Base-by-base conservation (phyloP, 2,113 vertebrate species). In the Fulica atra region DNA sequence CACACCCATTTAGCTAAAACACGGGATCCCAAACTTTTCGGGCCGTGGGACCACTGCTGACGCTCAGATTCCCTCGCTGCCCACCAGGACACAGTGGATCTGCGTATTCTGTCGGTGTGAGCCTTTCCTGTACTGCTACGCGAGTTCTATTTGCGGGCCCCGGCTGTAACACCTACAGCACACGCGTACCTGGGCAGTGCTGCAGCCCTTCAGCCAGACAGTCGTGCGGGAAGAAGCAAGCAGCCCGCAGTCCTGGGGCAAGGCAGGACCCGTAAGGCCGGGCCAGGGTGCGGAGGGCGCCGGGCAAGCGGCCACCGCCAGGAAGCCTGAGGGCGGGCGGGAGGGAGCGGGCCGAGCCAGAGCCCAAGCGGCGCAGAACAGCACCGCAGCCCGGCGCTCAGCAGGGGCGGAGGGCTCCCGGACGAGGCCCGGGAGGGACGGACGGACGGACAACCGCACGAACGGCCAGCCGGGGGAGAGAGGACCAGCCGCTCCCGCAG, bases 81-180 rank as follows among this genome's bases (percentile, higher is more conserved):
- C 21, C 13, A 44, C 23, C 3, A 24, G 13, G 0, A 46, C 25
- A 1, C n/a, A 23, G 10, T 0, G 5, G 15, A 65, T 4, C 2
- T 10, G 0, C 11, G 7, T 0, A 35, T n/a, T 3, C 57, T 9
- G n/a, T 0, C 38, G 12, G 6, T 1, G 9, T 1, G 8, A 31
- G 8, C 57, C 28, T 3, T 12, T 1, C 11, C 33, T 3, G 9
- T 3, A 18, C 19, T 3, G 51, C 15, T 38, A 36, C 10, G 15
- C 38, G 14, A 31, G 15, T 17, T 9, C 1, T 3, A n/a, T 20
- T 44, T 10, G 26, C 1, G 28, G 14, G 16, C 2, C 25, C 10
- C 1, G 5, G 1, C 31, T 7, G 0, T 2, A 8, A 12, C 23
- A 7, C 0, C 18, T 48, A 21, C 20, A 21, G 59, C 71, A 25